Evolutionary conservation across 2,888 invertebrate genomes (phyloP).

Genomic region (Poecilus cupreus): DNA sequence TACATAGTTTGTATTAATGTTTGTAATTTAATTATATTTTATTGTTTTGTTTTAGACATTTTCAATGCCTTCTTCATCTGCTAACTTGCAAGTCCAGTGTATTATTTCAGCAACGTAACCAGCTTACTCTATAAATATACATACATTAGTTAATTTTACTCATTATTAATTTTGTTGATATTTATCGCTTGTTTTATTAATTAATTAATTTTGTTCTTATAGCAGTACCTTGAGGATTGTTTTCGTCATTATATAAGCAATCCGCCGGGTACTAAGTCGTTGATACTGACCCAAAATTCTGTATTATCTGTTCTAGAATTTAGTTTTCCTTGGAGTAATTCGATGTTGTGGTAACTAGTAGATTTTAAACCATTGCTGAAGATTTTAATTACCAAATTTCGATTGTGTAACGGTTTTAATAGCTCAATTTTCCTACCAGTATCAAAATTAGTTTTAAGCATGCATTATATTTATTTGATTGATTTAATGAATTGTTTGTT

Average conservation of each 20-base stretch:
- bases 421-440: slow-evolving; percentile 6
- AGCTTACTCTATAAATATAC: slow-evolving; percentile 34
- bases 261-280: slow-evolving; percentile 6
- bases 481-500: slow-evolving; percentile 44
- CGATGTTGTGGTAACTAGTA: too few species aligned
- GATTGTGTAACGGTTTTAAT: too few species aligned
- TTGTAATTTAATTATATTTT: slow-evolving; percentile 57
- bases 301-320: not conserved
- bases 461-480: slow-evolving; percentile 49
- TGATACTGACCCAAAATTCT: not conserved
- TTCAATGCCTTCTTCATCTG: slow-evolving; percentile 55
- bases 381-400: slow-evolving; percentile 29
- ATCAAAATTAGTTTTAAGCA: slow-evolving; percentile 51
- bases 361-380: slow-evolving; percentile 37
- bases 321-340: not conserved
- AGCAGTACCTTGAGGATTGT: slow-evolving; percentile 15
- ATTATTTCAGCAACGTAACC: slow-evolving; percentile 42
- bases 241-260: not conserved
- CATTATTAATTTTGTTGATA: slow-evolving; percentile 29
- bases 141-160: slow-evolving; percentile 24
- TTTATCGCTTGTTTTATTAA: slow-evolving; percentile 41
- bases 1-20: slow-evolving; percentile 50
- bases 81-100: slow-evolving; percentile 41
- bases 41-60: slow-evolving; percentile 59
- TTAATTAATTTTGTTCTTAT: not conserved